phyloP scores from a whole-genome alignment of 1,140 invertebrate species.

The Drosophila pruinosa region DNA sequence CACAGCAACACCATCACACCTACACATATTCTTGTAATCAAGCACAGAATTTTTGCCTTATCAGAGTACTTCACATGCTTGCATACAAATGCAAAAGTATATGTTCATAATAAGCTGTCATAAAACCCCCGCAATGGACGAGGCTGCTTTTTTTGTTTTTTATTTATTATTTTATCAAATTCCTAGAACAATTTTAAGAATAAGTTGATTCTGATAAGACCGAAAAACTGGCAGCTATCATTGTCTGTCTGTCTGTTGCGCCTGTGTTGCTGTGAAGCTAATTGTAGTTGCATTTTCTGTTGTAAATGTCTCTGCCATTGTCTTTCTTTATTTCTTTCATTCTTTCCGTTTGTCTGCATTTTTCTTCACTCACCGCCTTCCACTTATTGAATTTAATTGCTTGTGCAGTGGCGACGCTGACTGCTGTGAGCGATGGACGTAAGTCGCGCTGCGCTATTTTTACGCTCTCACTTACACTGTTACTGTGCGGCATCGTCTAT shows the following conservation, averaged over 20 bases:
- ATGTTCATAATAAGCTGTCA: slow-evolving; percentile 3
- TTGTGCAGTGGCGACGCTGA: slow-evolving; percentile 34
- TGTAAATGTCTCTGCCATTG: slow-evolving; percentile 24
- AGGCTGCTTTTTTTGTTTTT: background rate
- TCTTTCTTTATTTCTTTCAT: slow-evolving; percentile 30
- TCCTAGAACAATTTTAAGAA: slow-evolving; percentile 52
- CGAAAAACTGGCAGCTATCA: slow-evolving; percentile 12
- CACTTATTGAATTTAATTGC: slow-evolving; percentile 79
- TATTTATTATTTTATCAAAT: slow-evolving; percentile 58
- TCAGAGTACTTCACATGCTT: slow-evolving; percentile 20
- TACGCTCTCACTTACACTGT: slow-evolving; percentile 55
- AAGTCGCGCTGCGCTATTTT: slow-evolving; percentile 61
- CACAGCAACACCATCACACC: slow-evolving; percentile 27
- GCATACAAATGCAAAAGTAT: background rate
- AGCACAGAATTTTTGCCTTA: slow-evolving; percentile 45
- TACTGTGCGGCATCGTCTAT: slow-evolving; percentile 15
- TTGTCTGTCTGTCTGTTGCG: slow-evolving; percentile 6
- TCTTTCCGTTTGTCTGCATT: slow-evolving; percentile 50
- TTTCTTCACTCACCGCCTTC: slow-evolving; percentile 54
- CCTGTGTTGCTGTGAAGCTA: slow-evolving; percentile 35
- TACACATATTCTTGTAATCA: slow-evolving; percentile 20
- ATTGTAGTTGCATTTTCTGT: slow-evolving; percentile 2
- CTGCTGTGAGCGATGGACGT: background rate
- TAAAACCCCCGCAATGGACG: slow-evolving; percentile 21
- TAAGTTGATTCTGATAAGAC: slow-evolving; percentile 53